Base-by-base conservation (phyloP, 2,888 invertebrate genomes). In the Cantharis lateralis region DNA sequence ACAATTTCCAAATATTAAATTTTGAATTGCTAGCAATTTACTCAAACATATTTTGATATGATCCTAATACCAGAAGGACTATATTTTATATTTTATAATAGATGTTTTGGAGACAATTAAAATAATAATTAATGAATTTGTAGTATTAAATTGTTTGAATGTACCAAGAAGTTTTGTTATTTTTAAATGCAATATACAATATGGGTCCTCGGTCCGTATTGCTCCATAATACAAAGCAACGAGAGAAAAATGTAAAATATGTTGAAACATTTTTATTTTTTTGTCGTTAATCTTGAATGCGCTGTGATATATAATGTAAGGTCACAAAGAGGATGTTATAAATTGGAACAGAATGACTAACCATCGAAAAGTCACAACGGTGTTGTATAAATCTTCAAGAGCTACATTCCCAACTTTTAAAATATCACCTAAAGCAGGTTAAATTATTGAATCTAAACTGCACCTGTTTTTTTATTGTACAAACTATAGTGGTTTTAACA, bases 311-410 rank as follows among this genome's bases (percentile, higher is more conserved):
- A 66, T 18, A 48, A 48, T 48, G 48, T 48, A 66, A 24, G 64
- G 64, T 66, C 64, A 66, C 64, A 72, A 74, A 78, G 73, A 79
- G 74, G 76, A 78, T 74, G 76, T 79, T 74, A 78, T 77, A 80
- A 79, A 80, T 80, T 72, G 77, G 77, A 75, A 75, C 74, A 68
- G 72, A 70, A 75, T 66, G 74, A 72, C 74, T 75, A 74, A 74
- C 71, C 76, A 69, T 69, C 76, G 74, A 77, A 68, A 79, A 75
- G 71, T 72, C 74, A 77, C 74, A 80, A 80, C 78, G 81, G 81
- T 81, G 81, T 83, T 83, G 83, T 81, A 84, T 83, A 84, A 83
- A 84, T 84, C 84, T 84, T 79, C 82, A 78, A 79, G 80, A 83
- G 83, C 84, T 81, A 80, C 85, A 85, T 85, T 85, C 85, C 83